These are phyloP conservation scores for Ypsolopha scabrella DNA, from an alignment of 2,888 invertebrate genomes.

Conservation along the genomic window DNA sequence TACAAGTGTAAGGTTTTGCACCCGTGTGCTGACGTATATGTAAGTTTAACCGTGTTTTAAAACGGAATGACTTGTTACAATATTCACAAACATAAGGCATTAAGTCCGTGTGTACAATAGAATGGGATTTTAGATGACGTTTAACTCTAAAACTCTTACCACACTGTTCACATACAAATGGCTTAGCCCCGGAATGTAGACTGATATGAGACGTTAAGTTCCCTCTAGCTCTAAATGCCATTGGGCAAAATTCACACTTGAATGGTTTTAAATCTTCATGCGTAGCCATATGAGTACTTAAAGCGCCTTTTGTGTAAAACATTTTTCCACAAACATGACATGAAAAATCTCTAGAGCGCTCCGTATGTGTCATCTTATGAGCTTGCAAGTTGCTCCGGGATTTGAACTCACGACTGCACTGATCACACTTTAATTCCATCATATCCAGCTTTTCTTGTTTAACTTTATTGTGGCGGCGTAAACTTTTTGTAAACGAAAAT, in stretches of 20 bases:
- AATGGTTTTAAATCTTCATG: slow-evolving; percentile 52
- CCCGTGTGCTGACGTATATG: slow-evolving; percentile 61
- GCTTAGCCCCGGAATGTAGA: slow-evolving; percentile 49
- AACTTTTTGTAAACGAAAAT: slow-evolving; percentile 29
- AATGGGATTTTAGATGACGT: slow-evolving; percentile 58
- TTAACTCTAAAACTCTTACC: slow-evolving; percentile 56
- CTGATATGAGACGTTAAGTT: slow-evolving; percentile 52
- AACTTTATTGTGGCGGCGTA: slow-evolving; percentile 18
- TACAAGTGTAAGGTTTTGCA: slow-evolving; percentile 52
- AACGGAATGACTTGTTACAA: slow-evolving; percentile 55
- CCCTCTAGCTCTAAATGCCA: slow-evolving; percentile 52
- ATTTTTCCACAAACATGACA: slow-evolving; percentile 61
- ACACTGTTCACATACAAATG: slow-evolving; percentile 59
- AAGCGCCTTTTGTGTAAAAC: slow-evolving; percentile 58
- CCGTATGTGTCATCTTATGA: slow-evolving; percentile 53
- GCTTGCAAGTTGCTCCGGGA: slow-evolving; percentile 45
- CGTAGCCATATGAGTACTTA: slow-evolving; percentile 49
- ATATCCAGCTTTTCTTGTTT: slow-evolving; percentile 23
- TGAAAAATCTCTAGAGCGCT: slow-evolving; percentile 48
- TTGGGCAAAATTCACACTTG: slow-evolving; percentile 53
- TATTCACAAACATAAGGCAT: slow-evolving; percentile 53
- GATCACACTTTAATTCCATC: slow-evolving; percentile 39
- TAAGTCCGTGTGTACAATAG: slow-evolving; percentile 56
- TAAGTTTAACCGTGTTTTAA: slow-evolving; percentile 52
- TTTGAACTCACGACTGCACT: slow-evolving; percentile 51